Base-by-base conservation (phyloP, 2,113 vertebrate species). In the Microcebus lehilahytsara region DNA sequence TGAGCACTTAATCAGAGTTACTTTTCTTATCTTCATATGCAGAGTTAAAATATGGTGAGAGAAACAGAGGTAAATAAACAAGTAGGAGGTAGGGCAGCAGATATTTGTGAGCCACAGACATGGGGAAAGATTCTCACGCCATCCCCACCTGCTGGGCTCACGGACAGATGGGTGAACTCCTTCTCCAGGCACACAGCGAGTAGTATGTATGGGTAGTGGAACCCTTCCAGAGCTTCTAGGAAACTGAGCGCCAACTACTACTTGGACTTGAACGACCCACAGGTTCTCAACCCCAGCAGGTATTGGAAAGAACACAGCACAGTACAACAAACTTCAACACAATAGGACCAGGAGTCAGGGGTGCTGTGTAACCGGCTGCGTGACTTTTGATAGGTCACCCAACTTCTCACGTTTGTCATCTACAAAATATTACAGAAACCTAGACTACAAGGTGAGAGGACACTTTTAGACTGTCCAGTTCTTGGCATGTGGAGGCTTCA, bases 401-500 rank as follows among this genome's bases (percentile, higher is more conserved):
- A 40, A 20, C 42, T 62, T 60, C 32, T 64, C 60, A 37, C 34
- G 19, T 40, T 51, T 14, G 22, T 74, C 9, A n/a, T 62, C 46
- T 88, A n/a, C 8, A 37, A 60, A 77, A 49, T 58, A 58, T 58
- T 58, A 22, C 3, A 91, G n/a, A 27, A 22, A 37, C 64, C 6
- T 8, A 72, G 75, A 34, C 49, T 75, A 9, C 27, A 22, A n/a
- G 58, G 75, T 53, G 30, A 66, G 22, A 42, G 34, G 58, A 32
- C 6, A 5, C 4, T 9, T 22, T 25, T 3, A 58, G 23, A 30
- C 11, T 46, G 9, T 0, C 14, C 3, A 0, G 42, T 71, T 64
- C 13, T 60, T 62, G 84, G 37, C 3, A n/a, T 14, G 37, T 46
- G 85, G 20, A 40, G n/a, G 14, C 30, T 46, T 86, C 4, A 19